Evolutionary conservation across 2,888 invertebrate genomes (phyloP), one percentile per base, ranked within the genome.

Genomic region (Lochmaea crataegi): DNA sequence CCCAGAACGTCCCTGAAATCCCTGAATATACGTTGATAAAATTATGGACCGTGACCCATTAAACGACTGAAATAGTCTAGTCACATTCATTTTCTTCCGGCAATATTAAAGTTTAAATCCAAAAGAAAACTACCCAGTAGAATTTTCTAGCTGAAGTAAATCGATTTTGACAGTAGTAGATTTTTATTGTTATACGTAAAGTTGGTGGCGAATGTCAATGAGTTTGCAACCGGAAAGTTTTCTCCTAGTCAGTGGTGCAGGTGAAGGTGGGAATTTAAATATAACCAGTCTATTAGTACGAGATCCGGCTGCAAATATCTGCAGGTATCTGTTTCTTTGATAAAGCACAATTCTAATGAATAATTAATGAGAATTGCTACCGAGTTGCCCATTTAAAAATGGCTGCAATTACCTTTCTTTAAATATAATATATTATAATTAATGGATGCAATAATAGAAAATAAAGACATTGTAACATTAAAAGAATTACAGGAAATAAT

Each of bases 181-280:
- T 82, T 84, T 84, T 84, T 84, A 84, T 80, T 82, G 83, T 84
- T 84, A 83, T 84, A 80, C 79, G 73, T 71, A 78, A 84, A 84
- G 81, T 84, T 84, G 78, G 82, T 80, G 80, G 83, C 81, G 84
- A 84, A 84, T 84, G 81, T 81, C 82, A 82, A 84, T 83, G 81
- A 80, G 76, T 70, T 74, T 68, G 70, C 67, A 42, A n/a, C n/a
- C 16, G 18, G 5, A 60, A 38, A 60, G 60, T 63, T 41, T 11
- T 2, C 18, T 63, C 11, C 7, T 12, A 12, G 10, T 3, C 61
- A 63, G 61, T 63, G 42, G 42, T 12, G 61, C 32, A 38, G 32
- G 7, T 38, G 32, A 38, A 38, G 32, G 9, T 7, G 6, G 5
- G 6, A 38, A 38, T 38, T 32, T 32, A 5, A 32, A 9, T 38